Evolutionary conservation across 2,797 vertebrate genomes (phyloP).

Genomic region (Okamejei kenojei): DNA sequence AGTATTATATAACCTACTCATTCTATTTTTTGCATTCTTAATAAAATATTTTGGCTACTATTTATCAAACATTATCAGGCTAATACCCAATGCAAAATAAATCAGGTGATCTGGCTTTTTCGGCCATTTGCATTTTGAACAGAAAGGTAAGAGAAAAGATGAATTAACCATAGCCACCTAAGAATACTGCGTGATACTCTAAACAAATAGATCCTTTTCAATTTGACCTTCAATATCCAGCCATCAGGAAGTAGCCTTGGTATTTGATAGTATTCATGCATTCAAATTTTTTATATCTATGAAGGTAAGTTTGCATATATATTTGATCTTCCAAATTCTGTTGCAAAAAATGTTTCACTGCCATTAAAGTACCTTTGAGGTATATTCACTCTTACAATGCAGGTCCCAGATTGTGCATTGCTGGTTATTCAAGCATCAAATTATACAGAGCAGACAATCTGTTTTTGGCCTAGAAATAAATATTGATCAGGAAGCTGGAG

Average conservation of each 20-base stretch:
- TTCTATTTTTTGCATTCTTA: too few relatives aligned
- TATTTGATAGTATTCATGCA: neutral
- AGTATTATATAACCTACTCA: too few relatives aligned
- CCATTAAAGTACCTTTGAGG: neutral
- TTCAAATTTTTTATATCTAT: neutral
- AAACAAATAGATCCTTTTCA: neutral
- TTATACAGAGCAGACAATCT: neutral
- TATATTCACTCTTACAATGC: neutral
- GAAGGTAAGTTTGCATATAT: neutral
- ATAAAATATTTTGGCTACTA: neutral
- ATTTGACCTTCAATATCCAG: neutral
- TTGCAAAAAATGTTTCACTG: neutral
- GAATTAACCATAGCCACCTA: neutral
- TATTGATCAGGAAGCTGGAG: neutral
- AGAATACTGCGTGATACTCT: neutral
- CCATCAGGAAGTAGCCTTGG: neutral
- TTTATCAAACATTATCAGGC: neutral
- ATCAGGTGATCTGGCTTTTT: neutral
- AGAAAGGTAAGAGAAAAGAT: neutral
- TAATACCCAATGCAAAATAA: neutral
- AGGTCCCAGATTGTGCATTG: neutral
- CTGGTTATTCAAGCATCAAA: neutral
- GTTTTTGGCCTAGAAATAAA: neutral
- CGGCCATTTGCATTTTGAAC: neutral
- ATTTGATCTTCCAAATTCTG: neutral